A percentile compares a stretch with the other conserved stretches of the same genome.
Conservation (phyloP, 1,140 invertebrate species). For the Diorhabda carinulata region DNA sequence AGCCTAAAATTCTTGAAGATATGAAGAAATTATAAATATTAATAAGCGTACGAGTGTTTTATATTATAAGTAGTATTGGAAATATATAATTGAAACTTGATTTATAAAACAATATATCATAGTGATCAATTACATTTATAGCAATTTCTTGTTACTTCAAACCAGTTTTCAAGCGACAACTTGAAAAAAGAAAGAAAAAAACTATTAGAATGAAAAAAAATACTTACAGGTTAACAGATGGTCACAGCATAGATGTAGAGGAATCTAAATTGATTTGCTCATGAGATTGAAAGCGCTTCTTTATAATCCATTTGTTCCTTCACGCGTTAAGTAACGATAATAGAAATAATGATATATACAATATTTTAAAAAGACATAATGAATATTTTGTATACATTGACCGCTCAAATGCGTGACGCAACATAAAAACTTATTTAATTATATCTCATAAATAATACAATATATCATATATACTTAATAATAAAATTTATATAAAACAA, state of each 20-base stretch:
- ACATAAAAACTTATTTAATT: slow-evolving; percentile 32
- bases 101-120: no score
- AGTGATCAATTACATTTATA: no score
- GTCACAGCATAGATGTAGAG: background rate
- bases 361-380: slow-evolving; percentile 40
- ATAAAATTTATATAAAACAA: slow-evolving; percentile 22
- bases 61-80: no score
- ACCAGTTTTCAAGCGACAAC: no score
- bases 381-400: slow-evolving; percentile 41
- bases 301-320: slow-evolving; percentile 14
- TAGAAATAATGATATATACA: slow-evolving; percentile 38
- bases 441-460: slow-evolving; percentile 20
- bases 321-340: slow-evolving; percentile 38
- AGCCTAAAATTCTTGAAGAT: no score
- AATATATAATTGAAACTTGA: no score
- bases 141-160: no score
- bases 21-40: no score
- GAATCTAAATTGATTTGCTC: background rate
- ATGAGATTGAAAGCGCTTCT: no score
- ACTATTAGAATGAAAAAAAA: background rate
- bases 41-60: no score
- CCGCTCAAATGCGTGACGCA: slow-evolving; percentile 17
- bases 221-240: background rate
- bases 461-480: slow-evolving; percentile 23
- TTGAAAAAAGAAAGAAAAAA: no score